Base-by-base conservation (phyloP, 2,113 vertebrate species). In the Procavia capensis region DNA sequence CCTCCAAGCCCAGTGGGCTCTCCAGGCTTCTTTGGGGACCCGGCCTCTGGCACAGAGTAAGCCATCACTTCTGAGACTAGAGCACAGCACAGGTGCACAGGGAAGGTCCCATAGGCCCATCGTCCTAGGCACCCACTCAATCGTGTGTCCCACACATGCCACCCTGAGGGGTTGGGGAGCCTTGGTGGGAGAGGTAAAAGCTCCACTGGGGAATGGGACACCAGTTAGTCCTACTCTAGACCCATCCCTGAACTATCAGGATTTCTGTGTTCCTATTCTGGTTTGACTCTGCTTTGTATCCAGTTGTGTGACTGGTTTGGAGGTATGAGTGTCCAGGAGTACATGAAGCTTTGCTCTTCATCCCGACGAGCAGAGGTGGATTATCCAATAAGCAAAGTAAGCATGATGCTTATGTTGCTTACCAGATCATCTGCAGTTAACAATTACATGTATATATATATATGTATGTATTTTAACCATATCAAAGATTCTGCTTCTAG, bases 111-210 rank as follows among this genome's bases (percentile, higher is more conserved):
- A 47, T 10, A 22, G 45, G 36, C 39, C 41, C 50, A 11, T 16
- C 64, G 41, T 50, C 54, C 36, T 39, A n/a, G 61, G 9, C 29
- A 34, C 7, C 19, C 2, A 0, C 54, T 29, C 24, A 31, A 25
- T 3, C 4, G 19, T 88, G 9, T 39, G 22, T 45, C 10, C 17
- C 7, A 10, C 0, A 6, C 19, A 4, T 9, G 50, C 39, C 16
- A 4, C 36, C 27, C 9, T 17, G 22, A 0, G 34, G 7, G 2
- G 31, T 0, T 2, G 7, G 76, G 0, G 2, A 20, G 27, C 31
- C 57, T 36, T 2, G 31, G 24, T 16, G 50, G 50, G 4, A 16
- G 50, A 54, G 14, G 13, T 54, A 54, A 54, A 27, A 24, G 1
- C 36, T 54, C 43, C 31, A 54, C 29, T 43, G 72, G 4, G 63